Conservation (phyloP, 2,797 vertebrate genomes). For the Triplophysa bombifrons region DNA sequence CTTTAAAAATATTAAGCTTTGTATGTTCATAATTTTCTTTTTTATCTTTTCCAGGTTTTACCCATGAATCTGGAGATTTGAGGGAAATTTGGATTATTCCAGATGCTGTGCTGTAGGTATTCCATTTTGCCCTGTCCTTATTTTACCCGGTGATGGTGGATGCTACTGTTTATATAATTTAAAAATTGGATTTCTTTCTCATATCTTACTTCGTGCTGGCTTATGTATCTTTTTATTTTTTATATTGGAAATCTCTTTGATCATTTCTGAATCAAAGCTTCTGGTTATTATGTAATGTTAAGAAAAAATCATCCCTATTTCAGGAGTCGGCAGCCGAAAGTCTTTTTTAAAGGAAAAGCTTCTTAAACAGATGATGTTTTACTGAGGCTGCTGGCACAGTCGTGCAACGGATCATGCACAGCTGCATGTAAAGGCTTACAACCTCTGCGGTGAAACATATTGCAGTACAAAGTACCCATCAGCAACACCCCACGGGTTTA, state of each 20-base stretch:
- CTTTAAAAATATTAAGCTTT: background rate
- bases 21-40: slow-evolving; percentile 6
- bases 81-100: background rate
- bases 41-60: slow-evolving; percentile 33
- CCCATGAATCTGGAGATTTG: background rate
- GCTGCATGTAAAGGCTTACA: slow-evolving; percentile 18
- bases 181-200: background rate
- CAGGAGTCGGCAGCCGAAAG: background rate
- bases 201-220: background rate
- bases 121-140: slow-evolving; percentile 44
- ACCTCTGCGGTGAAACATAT: slow-evolving; percentile 37
- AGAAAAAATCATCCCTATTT: slow-evolving; percentile 26
- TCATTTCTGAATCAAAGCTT: background rate
- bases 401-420: slow-evolving; percentile 17
- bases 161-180: background rate
- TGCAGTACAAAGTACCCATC: slow-evolving; percentile 53
- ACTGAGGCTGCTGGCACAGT: slow-evolving; percentile 21
- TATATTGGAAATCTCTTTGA: background rate
- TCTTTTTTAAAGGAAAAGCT: slow-evolving; percentile 31
- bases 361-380: slow-evolving; percentile 34
- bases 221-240: background rate
- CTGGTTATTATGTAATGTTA: background rate
- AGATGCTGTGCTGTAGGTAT: slow-evolving; percentile 9
- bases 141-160: slow-evolving; percentile 34
- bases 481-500: slow-evolving; percentile 40